phyloP scores from a whole-genome alignment of 2,113 vertebrate species.

The Eulacestoma nigropectus region DNA sequence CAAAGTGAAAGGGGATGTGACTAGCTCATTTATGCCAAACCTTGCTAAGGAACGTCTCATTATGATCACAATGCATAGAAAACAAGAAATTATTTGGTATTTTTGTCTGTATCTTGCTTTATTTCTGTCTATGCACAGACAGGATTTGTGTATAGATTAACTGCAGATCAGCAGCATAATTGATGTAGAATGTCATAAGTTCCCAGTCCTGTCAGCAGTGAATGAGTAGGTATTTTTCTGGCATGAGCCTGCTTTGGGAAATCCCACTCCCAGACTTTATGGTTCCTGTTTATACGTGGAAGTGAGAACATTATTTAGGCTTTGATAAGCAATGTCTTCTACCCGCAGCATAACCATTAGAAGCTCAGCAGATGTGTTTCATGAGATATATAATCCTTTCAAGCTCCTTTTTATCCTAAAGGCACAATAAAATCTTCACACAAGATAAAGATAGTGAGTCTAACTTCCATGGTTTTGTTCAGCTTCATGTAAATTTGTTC shows the following conservation, averaged over 20 bases:
- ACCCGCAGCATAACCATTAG: neutral
- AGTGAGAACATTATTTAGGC: constrained; percentile 19
- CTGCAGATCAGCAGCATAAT: neutral
- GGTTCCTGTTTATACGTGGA: neutral
- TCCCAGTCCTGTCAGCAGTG: neutral
- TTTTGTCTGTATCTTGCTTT: neutral
- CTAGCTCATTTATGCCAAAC: neutral
- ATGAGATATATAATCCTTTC: constrained; percentile 8
- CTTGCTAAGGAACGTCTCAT: neutral
- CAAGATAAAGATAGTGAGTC: neutral
- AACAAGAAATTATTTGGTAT: neutral
- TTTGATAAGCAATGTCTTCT: constrained; percentile 34
- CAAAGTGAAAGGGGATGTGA: neutral
- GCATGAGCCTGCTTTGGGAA: constrained; percentile 1
- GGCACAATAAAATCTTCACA: neutral
- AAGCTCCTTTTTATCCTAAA: constrained; percentile 26
- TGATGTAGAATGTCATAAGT: neutral
- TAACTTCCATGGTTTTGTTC: neutral
- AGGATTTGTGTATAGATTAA: neutral
- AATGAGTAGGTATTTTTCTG: neutral
- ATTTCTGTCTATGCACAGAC: neutral
- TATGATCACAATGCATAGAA: neutral
- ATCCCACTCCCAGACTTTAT: constrained; percentile 5
- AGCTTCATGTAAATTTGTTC: constrained; percentile 20
- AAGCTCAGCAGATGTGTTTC: constrained; percentile 8